Conservation (phyloP, 2,888 invertebrate genomes). For the Rhimphoctona megacephalus region DNA sequence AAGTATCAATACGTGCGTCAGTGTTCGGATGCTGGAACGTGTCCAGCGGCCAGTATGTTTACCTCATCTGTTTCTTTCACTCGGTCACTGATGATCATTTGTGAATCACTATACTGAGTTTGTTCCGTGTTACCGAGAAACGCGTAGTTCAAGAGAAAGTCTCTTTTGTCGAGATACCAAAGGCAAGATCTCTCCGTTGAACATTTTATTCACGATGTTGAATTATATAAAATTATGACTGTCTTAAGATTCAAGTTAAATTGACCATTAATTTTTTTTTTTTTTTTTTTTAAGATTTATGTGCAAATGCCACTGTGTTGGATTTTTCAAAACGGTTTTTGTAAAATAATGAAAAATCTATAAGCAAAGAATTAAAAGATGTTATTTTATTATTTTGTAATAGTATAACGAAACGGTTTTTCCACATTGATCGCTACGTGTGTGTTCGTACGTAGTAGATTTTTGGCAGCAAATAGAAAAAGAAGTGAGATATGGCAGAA, state of each 20-base stretch:
- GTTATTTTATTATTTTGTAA: not conserved
- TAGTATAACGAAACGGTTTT: too few species aligned
- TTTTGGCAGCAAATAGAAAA: too few species aligned
- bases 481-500: too few species aligned
- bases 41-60: constrained; percentile 22
- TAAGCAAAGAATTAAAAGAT: not conserved
- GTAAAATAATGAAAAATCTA: not conserved
- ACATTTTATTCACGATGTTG: constrained; percentile 43
- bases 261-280: not conserved
- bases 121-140: constrained; percentile 48
- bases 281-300: not conserved
- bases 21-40: constrained; percentile 17
- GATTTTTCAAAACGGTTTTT: not conserved
- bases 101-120: constrained; percentile 49
- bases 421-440: too few species aligned
- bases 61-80: constrained; percentile 28
- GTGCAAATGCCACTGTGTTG: not conserved
- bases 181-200: constrained; percentile 49
- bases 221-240: not conserved
- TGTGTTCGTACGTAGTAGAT: too few species aligned
- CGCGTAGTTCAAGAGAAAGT: constrained; percentile 55
- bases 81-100: constrained; percentile 41
- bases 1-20: constrained; percentile 30
- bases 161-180: constrained; percentile 58
- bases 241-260: constrained; percentile 9